A percentile compares a stretch with the other conserved stretches of the same genome.
Conservation (phyloP, 2,113 vertebrate species). For the western clawed frog (Xenopus tropicalis) region UCB_Xtro_10.0 CM004443.2:81620501-81621000, state of each 20-base stretch:
- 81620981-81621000: too few relatives aligned
- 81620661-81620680: neutral
- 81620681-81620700: neutral
- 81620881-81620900: too few relatives aligned
- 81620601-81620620: constrained; percentile 33
- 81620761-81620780: neutral
- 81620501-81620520: neutral
- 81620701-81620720: neutral
- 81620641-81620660: neutral
- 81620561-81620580: constrained; percentile 21
- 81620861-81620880: too few relatives aligned
- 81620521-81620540: neutral
- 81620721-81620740: neutral
- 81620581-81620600: constrained; percentile 34
- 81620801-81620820: too few relatives aligned
- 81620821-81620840: too few relatives aligned
- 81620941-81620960: too few relatives aligned
- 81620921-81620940: too few relatives aligned
- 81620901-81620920: too few relatives aligned
- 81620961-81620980: too few relatives aligned
- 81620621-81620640: constrained; percentile 25
- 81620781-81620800: too few relatives aligned
- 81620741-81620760: neutral
- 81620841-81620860: too few relatives aligned
- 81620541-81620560: constrained; percentile 14